Evolutionary conservation across 2,888 invertebrate genomes (phyloP).

Genomic region (Polydrusus tereticollis): DNA sequence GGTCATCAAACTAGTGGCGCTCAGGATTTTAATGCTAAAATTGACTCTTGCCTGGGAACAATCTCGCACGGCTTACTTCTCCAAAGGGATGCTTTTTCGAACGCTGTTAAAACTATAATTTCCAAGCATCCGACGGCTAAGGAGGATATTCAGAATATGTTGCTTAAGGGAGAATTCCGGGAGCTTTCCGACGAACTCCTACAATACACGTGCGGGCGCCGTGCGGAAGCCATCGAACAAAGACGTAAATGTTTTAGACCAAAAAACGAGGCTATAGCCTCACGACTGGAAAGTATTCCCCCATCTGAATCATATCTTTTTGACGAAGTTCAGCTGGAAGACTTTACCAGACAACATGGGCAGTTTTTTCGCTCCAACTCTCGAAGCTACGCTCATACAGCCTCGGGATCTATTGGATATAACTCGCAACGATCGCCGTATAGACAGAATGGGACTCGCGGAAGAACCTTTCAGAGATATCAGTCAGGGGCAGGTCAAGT

Average conservation of each 20-base stretch:
- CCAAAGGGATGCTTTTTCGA: background rate
- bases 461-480: background rate
- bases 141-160: background rate
- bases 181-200: background rate
- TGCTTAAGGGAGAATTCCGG: background rate
- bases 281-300: background rate
- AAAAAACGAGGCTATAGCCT: background rate
- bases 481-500: background rate
- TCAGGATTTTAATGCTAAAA: background rate
- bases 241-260: no score
- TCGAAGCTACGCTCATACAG: background rate
- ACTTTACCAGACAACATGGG: conserved; percentile 7
- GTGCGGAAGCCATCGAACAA: no score
- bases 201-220: no score
- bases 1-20: background rate
- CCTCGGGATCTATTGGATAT: background rate
- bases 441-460: background rate
- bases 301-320: conserved; percentile 3
- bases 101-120: background rate
- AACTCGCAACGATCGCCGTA: background rate
- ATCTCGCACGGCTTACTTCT: background rate
- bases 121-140: background rate
- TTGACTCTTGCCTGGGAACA: background rate
- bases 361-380: background rate
- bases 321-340: background rate